Percentiles rank a stretch among this genome's conserved stretches.
These are phyloP conservation scores for Sialia sialis DNA, from an alignment of 2,113 vertebrate species.

Conservation along the genomic window DNA sequence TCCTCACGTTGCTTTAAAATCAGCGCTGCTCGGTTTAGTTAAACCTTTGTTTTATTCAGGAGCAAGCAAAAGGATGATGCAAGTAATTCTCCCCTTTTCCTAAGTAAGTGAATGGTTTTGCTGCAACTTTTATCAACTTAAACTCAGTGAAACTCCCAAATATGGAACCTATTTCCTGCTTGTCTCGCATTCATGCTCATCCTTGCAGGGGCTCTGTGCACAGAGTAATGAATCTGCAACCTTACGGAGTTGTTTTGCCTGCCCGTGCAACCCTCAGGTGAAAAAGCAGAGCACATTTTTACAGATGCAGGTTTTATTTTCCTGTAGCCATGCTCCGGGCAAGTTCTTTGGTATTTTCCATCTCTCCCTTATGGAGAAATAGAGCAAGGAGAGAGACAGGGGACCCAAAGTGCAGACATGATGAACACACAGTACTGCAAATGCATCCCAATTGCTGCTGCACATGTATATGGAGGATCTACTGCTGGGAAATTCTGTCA, in stretches of 20 bases:
- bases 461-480: neutral
- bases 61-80: neutral
- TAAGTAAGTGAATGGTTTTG: neutral
- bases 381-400: neutral
- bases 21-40: neutral
- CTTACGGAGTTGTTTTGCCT: neutral
- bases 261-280: neutral
- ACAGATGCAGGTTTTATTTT: slow-evolving; percentile 13
- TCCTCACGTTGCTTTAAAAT: slow-evolving; percentile 7
- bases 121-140: neutral
- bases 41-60: neutral
- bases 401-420: neutral
- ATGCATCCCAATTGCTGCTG: neutral
- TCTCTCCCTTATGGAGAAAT: neutral
- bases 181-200: neutral
- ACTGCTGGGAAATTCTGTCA: neutral
- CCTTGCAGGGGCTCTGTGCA: neutral
- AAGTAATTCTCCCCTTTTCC: neutral
- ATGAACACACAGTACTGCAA: neutral
- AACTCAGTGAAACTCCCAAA: neutral
- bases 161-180: neutral
- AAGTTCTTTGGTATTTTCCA: slow-evolving; percentile 44
- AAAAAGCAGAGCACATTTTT: neutral
- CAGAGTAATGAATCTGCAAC: neutral
- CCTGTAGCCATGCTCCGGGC: slow-evolving; percentile 1